These are phyloP conservation scores for Ctenosaura bakeri DNA, from an alignment of 2,797 vertebrate genomes.

Conservation along the genomic window DNA sequence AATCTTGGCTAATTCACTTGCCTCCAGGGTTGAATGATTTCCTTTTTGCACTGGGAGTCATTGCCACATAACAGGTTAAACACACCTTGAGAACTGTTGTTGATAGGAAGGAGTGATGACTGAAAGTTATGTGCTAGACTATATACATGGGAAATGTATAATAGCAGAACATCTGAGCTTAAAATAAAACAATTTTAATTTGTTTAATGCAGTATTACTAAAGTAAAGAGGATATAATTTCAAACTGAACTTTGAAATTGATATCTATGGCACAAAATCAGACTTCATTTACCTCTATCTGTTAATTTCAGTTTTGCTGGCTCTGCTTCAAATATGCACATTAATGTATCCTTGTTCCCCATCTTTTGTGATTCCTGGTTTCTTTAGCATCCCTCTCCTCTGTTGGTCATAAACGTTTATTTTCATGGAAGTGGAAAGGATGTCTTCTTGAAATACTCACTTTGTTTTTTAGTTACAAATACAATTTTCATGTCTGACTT, in stretches of 20 bases:
- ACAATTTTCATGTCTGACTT: constrained; percentile 11
- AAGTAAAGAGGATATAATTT: neutral
- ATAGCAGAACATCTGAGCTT: neutral
- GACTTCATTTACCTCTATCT: neutral
- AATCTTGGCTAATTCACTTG: constrained; percentile 41
- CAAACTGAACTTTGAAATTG: neutral
- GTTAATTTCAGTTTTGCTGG: neutral
- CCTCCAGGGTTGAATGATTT: constrained; percentile 42
- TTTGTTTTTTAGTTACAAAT: constrained; percentile 1
- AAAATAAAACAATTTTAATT: neutral
- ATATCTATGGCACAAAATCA: fast-evolving
- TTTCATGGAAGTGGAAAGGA: neutral
- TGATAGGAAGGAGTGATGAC: neutral
- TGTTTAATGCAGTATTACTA: fast-evolving
- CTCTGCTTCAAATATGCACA: neutral
- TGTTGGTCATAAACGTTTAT: neutral
- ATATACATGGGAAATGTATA: fast-evolving
- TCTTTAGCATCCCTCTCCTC: neutral
- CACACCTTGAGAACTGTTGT: constrained; percentile 31
- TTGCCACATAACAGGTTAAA: constrained; percentile 36
- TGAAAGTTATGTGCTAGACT: neutral
- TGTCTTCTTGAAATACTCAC: constrained; percentile 1
- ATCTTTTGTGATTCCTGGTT: neutral
- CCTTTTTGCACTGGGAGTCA: constrained; percentile 19
- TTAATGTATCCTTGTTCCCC: neutral